phyloP scores from a whole-genome alignment of 1,140 invertebrate species.

The Macrostomum lignano region DNA sequence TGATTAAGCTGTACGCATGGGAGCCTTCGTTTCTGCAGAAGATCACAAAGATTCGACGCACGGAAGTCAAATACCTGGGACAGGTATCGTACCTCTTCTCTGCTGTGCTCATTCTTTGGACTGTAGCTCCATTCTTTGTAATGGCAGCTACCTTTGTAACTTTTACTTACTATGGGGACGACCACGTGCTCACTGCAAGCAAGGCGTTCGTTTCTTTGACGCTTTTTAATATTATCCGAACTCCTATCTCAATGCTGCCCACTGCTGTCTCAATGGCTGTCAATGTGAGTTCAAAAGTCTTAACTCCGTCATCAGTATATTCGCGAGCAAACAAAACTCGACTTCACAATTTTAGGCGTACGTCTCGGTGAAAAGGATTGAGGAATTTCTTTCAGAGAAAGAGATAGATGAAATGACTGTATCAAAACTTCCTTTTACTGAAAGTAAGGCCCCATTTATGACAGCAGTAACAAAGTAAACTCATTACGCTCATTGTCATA shows the following conservation, averaged over 20 bases:
- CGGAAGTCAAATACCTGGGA: slow-evolving; percentile 28
- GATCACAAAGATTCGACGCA: slow-evolving; percentile 17
- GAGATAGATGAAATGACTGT: too few relatives aligned
- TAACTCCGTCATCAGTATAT: not conserved
- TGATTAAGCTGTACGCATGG: slow-evolving; percentile 22
- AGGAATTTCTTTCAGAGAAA: too few relatives aligned
- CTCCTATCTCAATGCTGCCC: slow-evolving; percentile 41
- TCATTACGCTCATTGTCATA: too few relatives aligned
- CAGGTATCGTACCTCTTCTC: slow-evolving; percentile 8
- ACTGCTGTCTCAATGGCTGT: slow-evolving; percentile 31
- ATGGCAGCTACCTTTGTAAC: not conserved
- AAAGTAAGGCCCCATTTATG: too few relatives aligned
- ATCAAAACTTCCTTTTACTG: too few relatives aligned
- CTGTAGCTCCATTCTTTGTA: slow-evolving; percentile 3
- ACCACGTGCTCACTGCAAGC: slow-evolving; percentile 20
- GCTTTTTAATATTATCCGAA: slow-evolving; percentile 83
- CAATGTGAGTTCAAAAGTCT: slow-evolving; percentile 12
- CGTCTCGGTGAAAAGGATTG: too few relatives aligned
- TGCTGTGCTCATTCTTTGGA: slow-evolving; percentile 1
- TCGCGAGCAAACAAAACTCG: not conserved
- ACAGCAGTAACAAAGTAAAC: too few relatives aligned
- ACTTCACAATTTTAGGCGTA: not conserved
- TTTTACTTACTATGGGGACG: not conserved
- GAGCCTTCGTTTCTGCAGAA: slow-evolving; percentile 28
- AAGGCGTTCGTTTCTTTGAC: slow-evolving; percentile 64